Percentiles rank a stretch among this genome's conserved stretches.
Conservation (phyloP, 2,113 vertebrate genomes). For the Isurus oxyrinchus region DNA sequence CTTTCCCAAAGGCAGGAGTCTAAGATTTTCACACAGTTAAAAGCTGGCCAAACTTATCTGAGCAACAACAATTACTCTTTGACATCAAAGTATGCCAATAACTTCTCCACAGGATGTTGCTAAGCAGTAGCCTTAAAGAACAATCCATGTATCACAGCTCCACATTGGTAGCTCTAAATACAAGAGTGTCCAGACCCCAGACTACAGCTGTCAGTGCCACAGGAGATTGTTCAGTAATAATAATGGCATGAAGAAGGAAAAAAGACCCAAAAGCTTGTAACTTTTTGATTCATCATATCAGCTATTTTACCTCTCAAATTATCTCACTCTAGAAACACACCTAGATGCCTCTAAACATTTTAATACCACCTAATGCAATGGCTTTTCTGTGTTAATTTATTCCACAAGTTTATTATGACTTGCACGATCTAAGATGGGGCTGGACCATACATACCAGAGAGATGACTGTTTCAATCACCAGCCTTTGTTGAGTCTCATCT, state of each 20-base stretch:
- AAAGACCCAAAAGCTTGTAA: not conserved
- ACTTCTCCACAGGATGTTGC: not conserved
- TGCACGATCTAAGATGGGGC: not conserved
- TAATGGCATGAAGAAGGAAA: not conserved
- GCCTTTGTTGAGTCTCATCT: not conserved
- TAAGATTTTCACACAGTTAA: not conserved
- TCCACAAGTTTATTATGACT: not conserved
- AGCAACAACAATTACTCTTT: not conserved
- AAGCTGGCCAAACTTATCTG: not conserved
- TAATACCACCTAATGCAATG: not conserved
- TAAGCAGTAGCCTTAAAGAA: not conserved
- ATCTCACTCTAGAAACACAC: not conserved
- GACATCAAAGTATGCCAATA: too few species aligned
- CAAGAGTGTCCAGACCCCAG: not conserved
- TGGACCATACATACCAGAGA: not conserved
- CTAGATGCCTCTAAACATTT: not conserved
- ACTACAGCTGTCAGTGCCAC: not conserved
- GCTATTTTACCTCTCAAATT: not conserved
- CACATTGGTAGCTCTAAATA: not conserved
- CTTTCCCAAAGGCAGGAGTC: not conserved
- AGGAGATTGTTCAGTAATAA: not conserved
- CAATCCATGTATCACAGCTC: not conserved
- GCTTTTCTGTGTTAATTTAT: not conserved
- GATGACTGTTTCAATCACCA: not conserved
- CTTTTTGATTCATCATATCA: not conserved